Percentiles rank a stretch among this genome's conserved stretches.
Conservation (phyloP, 2,113 vertebrate genomes). For the Oncorhynchus clarkii region DNA sequence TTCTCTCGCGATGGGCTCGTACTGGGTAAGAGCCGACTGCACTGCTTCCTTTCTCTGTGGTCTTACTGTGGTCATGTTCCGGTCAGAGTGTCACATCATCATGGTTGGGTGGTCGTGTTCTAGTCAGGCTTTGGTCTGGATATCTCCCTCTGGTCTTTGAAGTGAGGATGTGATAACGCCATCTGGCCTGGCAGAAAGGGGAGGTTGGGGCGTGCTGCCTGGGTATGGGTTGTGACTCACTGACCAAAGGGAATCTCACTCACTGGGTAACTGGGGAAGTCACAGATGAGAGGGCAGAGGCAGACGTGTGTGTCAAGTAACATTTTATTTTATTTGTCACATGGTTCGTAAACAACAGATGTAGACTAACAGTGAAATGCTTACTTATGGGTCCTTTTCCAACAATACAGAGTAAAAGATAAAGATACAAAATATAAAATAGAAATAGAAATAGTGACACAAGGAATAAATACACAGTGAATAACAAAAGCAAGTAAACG, state of each 20-base stretch:
- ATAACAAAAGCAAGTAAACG: too few species aligned
- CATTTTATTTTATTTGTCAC: too few species aligned
- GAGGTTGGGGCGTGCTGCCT: background rate
- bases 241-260: constrained; percentile 39
- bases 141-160: constrained; percentile 30
- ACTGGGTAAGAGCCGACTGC: constrained; percentile 81
- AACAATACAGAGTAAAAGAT: too few species aligned
- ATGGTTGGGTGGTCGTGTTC: constrained; percentile 21
- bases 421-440: too few species aligned
- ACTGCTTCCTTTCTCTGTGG: background rate
- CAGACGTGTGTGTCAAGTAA: background rate
- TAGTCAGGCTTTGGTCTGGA: constrained; percentile 19
- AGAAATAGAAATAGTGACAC: too few species aligned
- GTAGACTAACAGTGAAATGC: too few species aligned
- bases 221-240: constrained; percentile 25
- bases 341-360: too few species aligned
- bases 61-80: constrained; percentile 11
- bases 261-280: constrained; percentile 14
- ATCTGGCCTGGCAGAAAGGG: constrained; percentile 19
- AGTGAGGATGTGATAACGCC: constrained; percentile 43
- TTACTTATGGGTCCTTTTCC: too few species aligned
- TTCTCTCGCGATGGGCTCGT: constrained; percentile 94
- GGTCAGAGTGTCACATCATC: constrained; percentile 6
- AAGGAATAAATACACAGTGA: too few species aligned
- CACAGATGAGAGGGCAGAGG: constrained; percentile 36